Conservation (phyloP, 2,888 invertebrate species). For the Hermodice carunculata region DNA sequence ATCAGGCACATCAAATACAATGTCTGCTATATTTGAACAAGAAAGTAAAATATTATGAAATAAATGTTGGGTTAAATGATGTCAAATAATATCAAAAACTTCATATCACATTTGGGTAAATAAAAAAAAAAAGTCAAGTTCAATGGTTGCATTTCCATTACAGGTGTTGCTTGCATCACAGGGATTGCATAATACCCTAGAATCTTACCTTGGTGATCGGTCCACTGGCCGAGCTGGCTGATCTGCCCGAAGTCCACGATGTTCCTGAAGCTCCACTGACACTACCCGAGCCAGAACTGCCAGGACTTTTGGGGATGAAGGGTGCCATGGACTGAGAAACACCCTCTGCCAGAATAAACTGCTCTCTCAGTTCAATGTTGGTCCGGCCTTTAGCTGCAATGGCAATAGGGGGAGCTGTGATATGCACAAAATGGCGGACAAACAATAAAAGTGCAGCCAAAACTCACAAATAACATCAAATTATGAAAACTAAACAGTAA, state of each 20-base stretch:
- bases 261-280: constrained; percentile 33
- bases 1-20: no score
- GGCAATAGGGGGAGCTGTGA: background rate
- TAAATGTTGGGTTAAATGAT: no score
- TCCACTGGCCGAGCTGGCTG: constrained; percentile 77
- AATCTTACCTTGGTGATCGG: constrained; percentile 94
- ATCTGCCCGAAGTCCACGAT: constrained; percentile 60
- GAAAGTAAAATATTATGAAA: no score
- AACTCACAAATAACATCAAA: background rate
- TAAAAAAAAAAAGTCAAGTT: no score
- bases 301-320: constrained; percentile 91
- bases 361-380: constrained; percentile 99
- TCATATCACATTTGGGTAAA: no score
- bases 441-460: background rate
- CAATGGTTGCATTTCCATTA: no score
- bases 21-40: no score
- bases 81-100: no score
- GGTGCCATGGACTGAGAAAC: constrained; percentile 97
- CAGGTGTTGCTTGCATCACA: no score
- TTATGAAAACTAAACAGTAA: background rate
- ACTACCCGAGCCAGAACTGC: constrained; percentile 73
- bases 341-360: constrained; percentile 98
- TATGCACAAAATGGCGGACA: background rate
- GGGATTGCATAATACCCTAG: background rate
- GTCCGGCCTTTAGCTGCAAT: constrained; percentile 98